phyloP scores from a whole-genome alignment of 2,888 invertebrate genomes.

The Phrixothrix hirtus region DNA sequence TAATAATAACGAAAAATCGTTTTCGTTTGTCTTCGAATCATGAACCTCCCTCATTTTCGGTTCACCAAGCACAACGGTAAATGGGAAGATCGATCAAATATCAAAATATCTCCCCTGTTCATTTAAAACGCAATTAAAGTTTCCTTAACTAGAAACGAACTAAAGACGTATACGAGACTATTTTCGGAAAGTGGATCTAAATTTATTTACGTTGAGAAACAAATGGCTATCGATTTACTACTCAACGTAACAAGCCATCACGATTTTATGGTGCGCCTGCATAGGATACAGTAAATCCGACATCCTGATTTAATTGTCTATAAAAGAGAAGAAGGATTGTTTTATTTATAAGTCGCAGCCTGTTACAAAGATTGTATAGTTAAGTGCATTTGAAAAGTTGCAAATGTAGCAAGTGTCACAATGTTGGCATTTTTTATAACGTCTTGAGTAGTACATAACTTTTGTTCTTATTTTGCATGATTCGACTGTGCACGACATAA shows the following conservation, averaged over 20 bases:
- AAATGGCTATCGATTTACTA: constrained; percentile 27
- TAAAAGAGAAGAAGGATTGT: constrained; percentile 28
- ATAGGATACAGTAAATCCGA: constrained; percentile 25
- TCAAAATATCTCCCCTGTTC: too few relatives aligned
- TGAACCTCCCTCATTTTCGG: too few relatives aligned
- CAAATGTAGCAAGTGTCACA: constrained; percentile 16
- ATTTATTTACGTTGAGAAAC: constrained; percentile 16
- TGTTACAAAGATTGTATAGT: constrained; percentile 16
- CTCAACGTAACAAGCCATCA: constrained; percentile 31
- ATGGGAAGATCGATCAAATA: too few relatives aligned
- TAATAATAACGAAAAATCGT: too few relatives aligned
- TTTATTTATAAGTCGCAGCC: constrained; percentile 29
- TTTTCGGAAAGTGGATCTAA: constrained; percentile 12
- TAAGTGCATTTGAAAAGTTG: constrained; percentile 16
- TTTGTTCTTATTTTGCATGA: constrained; percentile 40
- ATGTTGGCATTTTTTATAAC: not conserved
- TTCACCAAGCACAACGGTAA: too few relatives aligned
- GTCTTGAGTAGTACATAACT: too few relatives aligned
- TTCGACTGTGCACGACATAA: constrained; percentile 40
- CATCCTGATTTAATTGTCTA: constrained; percentile 34
- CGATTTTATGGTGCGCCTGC: constrained; percentile 32
- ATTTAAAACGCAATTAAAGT: too few relatives aligned
- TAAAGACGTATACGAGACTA: constrained; percentile 7
- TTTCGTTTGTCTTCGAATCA: too few relatives aligned
- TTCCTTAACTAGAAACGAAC: too few relatives aligned